phyloP scores from a whole-genome alignment of 1,140 invertebrate species.

The Drosophila santomea region DNA sequence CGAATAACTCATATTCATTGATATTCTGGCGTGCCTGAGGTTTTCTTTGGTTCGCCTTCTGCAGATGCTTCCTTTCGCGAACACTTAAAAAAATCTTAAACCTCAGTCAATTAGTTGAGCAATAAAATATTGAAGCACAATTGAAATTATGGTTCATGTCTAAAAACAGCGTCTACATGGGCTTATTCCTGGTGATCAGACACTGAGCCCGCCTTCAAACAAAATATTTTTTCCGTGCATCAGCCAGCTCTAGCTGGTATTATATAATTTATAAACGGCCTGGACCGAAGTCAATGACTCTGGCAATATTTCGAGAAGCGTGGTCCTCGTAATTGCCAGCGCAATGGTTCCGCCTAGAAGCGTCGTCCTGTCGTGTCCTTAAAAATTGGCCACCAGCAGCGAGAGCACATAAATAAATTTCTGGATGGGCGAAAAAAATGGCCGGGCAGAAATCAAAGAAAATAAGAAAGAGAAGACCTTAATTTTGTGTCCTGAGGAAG shows the following conservation, averaged over 20 bases:
- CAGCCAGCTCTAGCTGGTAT: conserved; percentile 8
- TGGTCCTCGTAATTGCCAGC: conserved; percentile 64
- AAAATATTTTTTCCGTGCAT: conserved; percentile 3
- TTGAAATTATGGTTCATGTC: too few relatives aligned
- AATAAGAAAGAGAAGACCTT: conserved; percentile 27
- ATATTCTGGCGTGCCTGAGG: conserved; percentile 58
- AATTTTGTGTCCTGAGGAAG: conserved; percentile 41
- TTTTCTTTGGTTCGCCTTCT: conserved; percentile 11
- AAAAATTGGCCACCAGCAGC: conserved; percentile 43
- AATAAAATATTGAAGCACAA: neutral
- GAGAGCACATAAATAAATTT: conserved; percentile 56
- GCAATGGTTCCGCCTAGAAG: conserved; percentile 48
- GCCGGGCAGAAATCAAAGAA: conserved; percentile 30
- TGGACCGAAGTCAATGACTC: conserved; percentile 68
- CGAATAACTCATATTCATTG: conserved; percentile 81
- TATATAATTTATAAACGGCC: conserved; percentile 76
- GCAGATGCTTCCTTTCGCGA: conserved; percentile 23
- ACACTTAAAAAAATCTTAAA: conserved; percentile 3
- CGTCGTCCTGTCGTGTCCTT: conserved; percentile 67
- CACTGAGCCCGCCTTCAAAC: too few relatives aligned
- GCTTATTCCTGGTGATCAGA: too few relatives aligned
- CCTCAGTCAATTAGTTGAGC: too few relatives aligned
- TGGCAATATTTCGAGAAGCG: conserved; percentile 61
- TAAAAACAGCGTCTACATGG: too few relatives aligned
- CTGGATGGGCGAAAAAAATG: conserved; percentile 34